Evolutionary conservation across 2,113 vertebrate species (phyloP).

Genomic region (Potamarius usumacintae): DNA sequence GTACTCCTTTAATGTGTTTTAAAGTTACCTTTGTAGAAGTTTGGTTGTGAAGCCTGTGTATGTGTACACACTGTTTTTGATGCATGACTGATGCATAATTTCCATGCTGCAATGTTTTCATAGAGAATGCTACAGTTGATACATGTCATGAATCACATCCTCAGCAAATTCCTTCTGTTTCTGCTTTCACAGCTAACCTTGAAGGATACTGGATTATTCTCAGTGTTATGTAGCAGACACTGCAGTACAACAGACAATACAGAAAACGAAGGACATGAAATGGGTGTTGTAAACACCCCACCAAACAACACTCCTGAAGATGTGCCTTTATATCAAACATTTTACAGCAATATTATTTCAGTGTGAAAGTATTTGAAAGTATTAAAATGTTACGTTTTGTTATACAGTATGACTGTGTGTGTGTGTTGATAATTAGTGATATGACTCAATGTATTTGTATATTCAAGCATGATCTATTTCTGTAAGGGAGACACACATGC

Average conservation of each 20-base stretch:
- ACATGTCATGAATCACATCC: background rate
- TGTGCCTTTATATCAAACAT: slow-evolving; percentile 6
- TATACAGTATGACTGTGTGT: background rate
- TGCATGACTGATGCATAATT: slow-evolving; percentile 22
- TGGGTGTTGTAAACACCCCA: background rate
- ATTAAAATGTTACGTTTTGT: slow-evolving; percentile 11
- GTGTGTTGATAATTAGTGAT: slow-evolving; percentile 5
- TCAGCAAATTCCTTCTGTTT: slow-evolving; percentile 1
- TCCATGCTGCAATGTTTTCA: background rate
- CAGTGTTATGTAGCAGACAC: slow-evolving; percentile 19
- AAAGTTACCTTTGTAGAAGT: background rate
- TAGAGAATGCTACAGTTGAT: background rate
- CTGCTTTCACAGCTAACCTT: slow-evolving; percentile 69
- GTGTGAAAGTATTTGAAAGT: slow-evolving; percentile 26
- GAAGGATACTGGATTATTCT: slow-evolving; percentile 35
- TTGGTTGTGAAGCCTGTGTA: slow-evolving; percentile 29
- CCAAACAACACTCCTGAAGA: background rate
- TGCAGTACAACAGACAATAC: slow-evolving; percentile 22
- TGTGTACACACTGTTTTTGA: background rate
- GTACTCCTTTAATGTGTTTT: background rate
- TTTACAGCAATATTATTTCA: background rate
- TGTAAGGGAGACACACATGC: slow-evolving; percentile 8
- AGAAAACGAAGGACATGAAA: slow-evolving; percentile 9
- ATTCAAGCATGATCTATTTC: background rate
- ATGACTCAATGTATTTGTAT: slow-evolving; percentile 16